Evolutionary conservation across 2,888 invertebrate genomes (phyloP).

Genomic region (Eristalis tenax): DNA sequence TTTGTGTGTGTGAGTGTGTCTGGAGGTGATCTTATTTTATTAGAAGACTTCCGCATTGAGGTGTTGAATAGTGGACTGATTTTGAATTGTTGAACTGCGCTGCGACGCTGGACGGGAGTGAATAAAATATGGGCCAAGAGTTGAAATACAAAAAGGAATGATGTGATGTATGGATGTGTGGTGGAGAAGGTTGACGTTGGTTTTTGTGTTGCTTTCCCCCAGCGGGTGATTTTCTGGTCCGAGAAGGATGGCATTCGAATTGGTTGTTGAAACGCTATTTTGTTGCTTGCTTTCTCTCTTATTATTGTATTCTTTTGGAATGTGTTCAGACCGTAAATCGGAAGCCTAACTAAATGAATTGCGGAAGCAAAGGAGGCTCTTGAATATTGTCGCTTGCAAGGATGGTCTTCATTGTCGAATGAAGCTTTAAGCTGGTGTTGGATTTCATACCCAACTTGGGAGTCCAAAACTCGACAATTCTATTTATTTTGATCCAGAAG

Average conservation of each 20-base stretch:
- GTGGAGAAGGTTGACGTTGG: neutral
- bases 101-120: neutral
- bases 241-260: neutral
- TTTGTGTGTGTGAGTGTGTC: conserved; percentile 10
- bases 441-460: too few species aligned
- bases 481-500: too few species aligned
- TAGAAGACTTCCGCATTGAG: conserved; percentile 64
- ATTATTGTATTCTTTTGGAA: too few species aligned
- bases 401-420: too few species aligned
- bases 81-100: conserved; percentile 27
- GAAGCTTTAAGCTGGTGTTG: too few species aligned
- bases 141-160: conserved; percentile 42
- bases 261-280: neutral
- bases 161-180: conserved; percentile 4
- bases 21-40: conserved; percentile 36
- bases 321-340: too few species aligned
- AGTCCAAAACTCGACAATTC: too few species aligned
- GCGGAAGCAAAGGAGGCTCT: too few species aligned
- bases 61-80: conserved; percentile 66
- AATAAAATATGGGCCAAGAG: conserved; percentile 66
- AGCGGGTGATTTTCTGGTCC: neutral
- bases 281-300: too few species aligned
- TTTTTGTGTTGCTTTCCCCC: conserved; percentile 42
- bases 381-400: too few species aligned
- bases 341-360: too few species aligned